Conservation (phyloP, 2,113 vertebrate genomes). For the Ondatra zibethicus region DNA sequence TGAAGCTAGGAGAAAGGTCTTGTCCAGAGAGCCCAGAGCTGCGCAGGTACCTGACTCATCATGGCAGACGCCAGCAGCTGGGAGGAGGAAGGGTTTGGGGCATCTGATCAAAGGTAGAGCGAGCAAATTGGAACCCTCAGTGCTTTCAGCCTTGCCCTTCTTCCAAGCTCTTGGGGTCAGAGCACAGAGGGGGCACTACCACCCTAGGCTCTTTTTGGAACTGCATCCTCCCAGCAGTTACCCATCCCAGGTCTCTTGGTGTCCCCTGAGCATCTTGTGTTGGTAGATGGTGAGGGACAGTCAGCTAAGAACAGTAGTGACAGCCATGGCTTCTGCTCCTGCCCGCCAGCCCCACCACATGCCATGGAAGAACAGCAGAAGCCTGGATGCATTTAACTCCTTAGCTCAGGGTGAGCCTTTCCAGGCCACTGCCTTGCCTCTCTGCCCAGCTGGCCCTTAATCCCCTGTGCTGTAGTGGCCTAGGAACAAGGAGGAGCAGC, state of each 20-base stretch:
- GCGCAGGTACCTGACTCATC: not conserved
- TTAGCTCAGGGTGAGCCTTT: not conserved
- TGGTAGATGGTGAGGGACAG: not conserved
- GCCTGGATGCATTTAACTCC: not conserved
- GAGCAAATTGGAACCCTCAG: not conserved
- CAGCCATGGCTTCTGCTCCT: not conserved
- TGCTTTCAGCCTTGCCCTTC: not conserved
- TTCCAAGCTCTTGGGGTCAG: not conserved
- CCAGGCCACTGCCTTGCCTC: not conserved
- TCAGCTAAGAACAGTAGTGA: not conserved
- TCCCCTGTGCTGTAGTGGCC: not conserved
- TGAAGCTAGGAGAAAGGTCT: not conserved
- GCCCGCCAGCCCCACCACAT: not conserved
- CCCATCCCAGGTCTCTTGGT: not conserved
- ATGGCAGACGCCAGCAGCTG: not conserved
- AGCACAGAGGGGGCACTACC: not conserved
- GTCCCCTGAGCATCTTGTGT: not conserved
- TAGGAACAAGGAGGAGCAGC: not conserved
- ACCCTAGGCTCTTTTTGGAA: not conserved
- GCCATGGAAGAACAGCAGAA: not conserved
- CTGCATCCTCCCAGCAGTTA: not conserved
- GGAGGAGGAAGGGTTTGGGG: not conserved
- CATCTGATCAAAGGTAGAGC: not conserved
- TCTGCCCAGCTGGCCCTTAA: no score
- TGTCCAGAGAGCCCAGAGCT: not conserved